These are phyloP conservation scores for Alfaro cultratus DNA, from an alignment of 2,797 vertebrate genomes.

Conservation along the genomic window DNA sequence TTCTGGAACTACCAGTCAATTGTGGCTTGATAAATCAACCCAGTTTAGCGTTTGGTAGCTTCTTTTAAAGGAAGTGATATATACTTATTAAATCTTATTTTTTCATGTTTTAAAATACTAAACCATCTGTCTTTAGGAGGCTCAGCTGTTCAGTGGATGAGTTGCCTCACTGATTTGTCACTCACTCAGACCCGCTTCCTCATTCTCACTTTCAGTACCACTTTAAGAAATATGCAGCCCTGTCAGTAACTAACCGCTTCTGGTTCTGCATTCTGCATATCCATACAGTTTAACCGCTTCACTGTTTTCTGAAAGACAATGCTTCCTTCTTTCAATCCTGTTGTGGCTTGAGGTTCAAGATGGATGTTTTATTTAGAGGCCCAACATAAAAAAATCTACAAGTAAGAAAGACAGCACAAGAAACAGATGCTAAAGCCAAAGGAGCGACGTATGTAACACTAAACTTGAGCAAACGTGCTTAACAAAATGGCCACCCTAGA, in stretches of 20 bases:
- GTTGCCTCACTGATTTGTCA: background rate
- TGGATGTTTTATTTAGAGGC: background rate
- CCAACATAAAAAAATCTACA: background rate
- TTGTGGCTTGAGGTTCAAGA: background rate
- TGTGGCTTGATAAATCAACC: background rate
- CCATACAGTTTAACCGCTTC: background rate
- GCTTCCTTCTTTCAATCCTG: background rate
- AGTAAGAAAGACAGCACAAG: background rate
- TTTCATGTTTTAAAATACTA: background rate
- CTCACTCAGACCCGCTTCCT: slow-evolving; percentile 40
- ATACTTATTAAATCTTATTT: background rate
- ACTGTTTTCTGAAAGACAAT: background rate
- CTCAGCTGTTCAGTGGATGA: slow-evolving; percentile 9
- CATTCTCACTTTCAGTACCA: slow-evolving; percentile 19
- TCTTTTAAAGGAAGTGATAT: background rate
- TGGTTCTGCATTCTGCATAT: slow-evolving; percentile 4
- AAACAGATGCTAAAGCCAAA: background rate
- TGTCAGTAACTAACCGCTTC: background rate
- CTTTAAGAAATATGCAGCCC: slow-evolving; percentile 32
- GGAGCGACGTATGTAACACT: background rate
- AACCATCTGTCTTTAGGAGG: background rate
- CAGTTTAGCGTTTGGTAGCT: background rate
- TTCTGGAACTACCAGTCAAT: background rate
- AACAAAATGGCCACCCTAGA: background rate
- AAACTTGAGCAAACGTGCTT: background rate